phyloP scores from a whole-genome alignment of 2,888 invertebrate species.

The Cistogaster globosa region DNA sequence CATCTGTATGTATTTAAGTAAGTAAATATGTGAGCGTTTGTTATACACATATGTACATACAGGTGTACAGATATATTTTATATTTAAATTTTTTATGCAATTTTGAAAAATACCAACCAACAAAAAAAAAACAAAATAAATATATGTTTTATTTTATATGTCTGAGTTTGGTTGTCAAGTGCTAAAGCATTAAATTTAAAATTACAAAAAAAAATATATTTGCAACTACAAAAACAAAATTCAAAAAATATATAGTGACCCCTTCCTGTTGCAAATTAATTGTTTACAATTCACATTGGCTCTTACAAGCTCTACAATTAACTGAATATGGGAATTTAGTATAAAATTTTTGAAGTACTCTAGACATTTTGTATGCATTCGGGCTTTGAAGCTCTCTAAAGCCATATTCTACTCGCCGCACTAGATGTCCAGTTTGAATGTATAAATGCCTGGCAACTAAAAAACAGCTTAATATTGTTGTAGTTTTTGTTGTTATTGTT shows the following conservation, averaged over 20 bases:
- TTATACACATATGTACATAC: conserved; percentile 12
- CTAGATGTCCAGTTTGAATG: not conserved
- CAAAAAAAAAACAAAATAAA: conserved; percentile 10
- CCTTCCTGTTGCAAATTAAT: conserved; percentile 31
- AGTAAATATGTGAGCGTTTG: conserved; percentile 12
- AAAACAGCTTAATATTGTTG: conserved; percentile 46
- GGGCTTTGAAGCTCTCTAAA: not conserved
- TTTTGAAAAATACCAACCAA: conserved; percentile 28
- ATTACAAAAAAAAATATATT: conserved; percentile 29
- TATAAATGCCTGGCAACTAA: conserved; percentile 56
- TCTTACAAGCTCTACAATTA: conserved; percentile 40
- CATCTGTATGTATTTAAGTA: conserved; percentile 15
- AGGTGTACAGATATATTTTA: too few relatives aligned
- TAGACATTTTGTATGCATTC: conserved; percentile 42
- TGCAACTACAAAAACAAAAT: conserved; percentile 40
- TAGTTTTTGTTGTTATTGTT: conserved; percentile 44
- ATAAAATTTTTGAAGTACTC: conserved; percentile 61
- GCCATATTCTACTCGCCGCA: not conserved
- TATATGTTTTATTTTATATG: conserved; percentile 59
- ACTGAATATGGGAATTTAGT: conserved; percentile 58
- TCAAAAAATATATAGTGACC: conserved; percentile 35
- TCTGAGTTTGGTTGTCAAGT: conserved; percentile 69
- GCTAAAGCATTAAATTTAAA: conserved; percentile 70
- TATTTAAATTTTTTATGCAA: conserved; percentile 5
- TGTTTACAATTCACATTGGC: conserved; percentile 39